These are phyloP conservation scores for Glyptemys insculpta DNA, from an alignment of 2,797 vertebrate species.

Conservation along the genomic window DNA sequence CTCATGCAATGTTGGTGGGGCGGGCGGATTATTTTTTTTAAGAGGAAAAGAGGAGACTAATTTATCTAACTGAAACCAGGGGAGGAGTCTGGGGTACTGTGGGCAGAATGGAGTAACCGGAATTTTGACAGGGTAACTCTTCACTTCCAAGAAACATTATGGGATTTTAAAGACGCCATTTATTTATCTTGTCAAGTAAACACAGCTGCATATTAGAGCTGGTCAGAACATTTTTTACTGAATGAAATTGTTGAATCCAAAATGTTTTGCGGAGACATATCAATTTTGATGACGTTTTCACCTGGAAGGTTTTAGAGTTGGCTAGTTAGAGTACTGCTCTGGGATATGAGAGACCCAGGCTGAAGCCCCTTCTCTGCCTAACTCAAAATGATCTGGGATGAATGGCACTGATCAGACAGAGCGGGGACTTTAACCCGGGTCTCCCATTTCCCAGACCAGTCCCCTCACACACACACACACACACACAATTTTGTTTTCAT, in stretches of 20 bases:
- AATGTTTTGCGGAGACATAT: constrained; percentile 4
- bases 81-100: not conserved
- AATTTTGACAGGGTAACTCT: constrained; percentile 4
- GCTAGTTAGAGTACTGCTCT: not conserved
- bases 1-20: not conserved
- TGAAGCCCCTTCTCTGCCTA: constrained; percentile 19
- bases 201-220: not conserved
- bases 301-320: not conserved
- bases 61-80: not conserved
- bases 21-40: not conserved
- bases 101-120: not conserved
- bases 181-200: constrained; percentile 34
- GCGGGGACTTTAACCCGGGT: not conserved
- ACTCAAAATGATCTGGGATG: constrained; percentile 7
- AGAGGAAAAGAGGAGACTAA: not conserved
- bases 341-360: constrained; percentile 20
- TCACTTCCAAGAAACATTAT: accelerated
- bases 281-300: constrained; percentile 27
- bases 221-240: constrained; percentile 11
- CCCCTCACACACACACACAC: not conserved
- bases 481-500: not conserved
- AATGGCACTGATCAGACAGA: not conserved
- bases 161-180: not conserved
- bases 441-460: not conserved
- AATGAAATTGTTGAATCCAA: constrained; percentile 34